Percentiles rank a stretch among this genome's conserved stretches.
These are phyloP conservation scores for Protodeltote pygarga DNA, from an alignment of 2,888 invertebrate species.

Conservation along the genomic window DNA sequence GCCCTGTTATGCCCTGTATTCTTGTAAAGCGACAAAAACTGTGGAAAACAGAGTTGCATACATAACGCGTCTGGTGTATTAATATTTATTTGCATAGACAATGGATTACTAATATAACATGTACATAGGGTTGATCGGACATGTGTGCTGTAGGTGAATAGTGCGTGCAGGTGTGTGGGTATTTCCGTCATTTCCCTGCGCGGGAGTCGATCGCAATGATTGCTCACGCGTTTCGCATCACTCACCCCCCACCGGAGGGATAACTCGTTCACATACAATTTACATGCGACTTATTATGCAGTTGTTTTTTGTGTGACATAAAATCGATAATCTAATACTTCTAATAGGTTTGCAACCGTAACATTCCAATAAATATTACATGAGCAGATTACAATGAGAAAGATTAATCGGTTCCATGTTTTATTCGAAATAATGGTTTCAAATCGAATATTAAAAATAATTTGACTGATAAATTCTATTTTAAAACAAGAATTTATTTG, in stretches of 20 bases:
- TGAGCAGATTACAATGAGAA: constrained; percentile 37
- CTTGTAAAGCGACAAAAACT: constrained; percentile 58
- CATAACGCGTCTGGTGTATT: constrained; percentile 64
- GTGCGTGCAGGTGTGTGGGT: constrained; percentile 57
- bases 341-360: constrained; percentile 58
- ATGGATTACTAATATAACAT: constrained; percentile 71
- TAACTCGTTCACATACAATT: constrained; percentile 81
- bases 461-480: too few species aligned
- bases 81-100: constrained; percentile 78
- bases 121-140: constrained; percentile 24
- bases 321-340: constrained; percentile 79
- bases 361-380: constrained; percentile 36
- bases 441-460: constrained; percentile 3
- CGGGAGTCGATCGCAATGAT: constrained; percentile 82
- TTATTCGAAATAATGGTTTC: constrained; percentile 20
- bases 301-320: constrained; percentile 68
- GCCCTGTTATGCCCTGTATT: constrained; percentile 44
- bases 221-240: constrained; percentile 86
- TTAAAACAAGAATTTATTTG: too few species aligned
- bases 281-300: constrained; percentile 77
- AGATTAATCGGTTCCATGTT: constrained; percentile 33
- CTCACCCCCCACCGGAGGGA: constrained; percentile 78
- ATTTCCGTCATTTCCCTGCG: constrained; percentile 81
- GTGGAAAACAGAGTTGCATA: constrained; percentile 65
- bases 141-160: constrained; percentile 38